A percentile compares a stretch with the other conserved stretches of the same genome.
phyloP scores from a whole-genome alignment of 2,113 vertebrate genomes.

The Ranitomeya variabilis region DNA sequence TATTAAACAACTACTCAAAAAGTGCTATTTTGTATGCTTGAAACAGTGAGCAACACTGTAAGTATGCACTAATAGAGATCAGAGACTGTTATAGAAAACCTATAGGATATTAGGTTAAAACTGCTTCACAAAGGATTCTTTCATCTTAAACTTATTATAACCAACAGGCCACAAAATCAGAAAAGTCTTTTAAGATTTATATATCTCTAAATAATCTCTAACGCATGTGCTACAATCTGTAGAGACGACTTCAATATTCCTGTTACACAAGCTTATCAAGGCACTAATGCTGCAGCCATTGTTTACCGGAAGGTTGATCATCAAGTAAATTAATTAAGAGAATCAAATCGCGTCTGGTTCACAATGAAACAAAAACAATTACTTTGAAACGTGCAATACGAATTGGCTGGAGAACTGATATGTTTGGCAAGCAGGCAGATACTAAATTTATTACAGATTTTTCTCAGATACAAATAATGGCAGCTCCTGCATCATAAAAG shows the following conservation, averaged over 20 bases:
- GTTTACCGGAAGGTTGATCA: not conserved
- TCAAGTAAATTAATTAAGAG: constrained; percentile 28
- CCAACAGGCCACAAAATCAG: constrained; percentile 66
- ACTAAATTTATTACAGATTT: constrained; percentile 43
- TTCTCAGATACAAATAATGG: constrained; percentile 10
- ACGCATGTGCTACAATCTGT: constrained; percentile 44
- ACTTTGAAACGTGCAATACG: constrained; percentile 29
- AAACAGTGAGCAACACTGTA: constrained; percentile 64
- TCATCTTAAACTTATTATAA: constrained; percentile 83
- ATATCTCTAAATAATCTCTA: constrained; percentile 36
- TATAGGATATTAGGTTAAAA: constrained; percentile 65
- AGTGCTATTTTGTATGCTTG: not conserved
- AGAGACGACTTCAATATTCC: constrained; percentile 15
- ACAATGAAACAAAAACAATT: constrained; percentile 2
- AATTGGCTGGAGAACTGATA: constrained; percentile 11
- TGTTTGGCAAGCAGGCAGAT: not conserved
- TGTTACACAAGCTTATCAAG: not conserved
- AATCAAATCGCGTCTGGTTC: constrained; percentile 25
- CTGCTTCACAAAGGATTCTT: constrained; percentile 69
- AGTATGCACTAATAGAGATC: constrained; percentile 64
- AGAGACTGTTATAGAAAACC: constrained; percentile 61
- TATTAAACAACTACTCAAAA: constrained; percentile 49
- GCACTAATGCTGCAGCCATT: not conserved
- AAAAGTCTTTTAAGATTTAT: constrained; percentile 54
- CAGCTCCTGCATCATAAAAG: constrained; percentile 19